Percentiles rank a stretch among this genome's conserved stretches.
phyloP scores from a whole-genome alignment of 2,797 vertebrate genomes.

The Rhabdophis nuchalis region DNA sequence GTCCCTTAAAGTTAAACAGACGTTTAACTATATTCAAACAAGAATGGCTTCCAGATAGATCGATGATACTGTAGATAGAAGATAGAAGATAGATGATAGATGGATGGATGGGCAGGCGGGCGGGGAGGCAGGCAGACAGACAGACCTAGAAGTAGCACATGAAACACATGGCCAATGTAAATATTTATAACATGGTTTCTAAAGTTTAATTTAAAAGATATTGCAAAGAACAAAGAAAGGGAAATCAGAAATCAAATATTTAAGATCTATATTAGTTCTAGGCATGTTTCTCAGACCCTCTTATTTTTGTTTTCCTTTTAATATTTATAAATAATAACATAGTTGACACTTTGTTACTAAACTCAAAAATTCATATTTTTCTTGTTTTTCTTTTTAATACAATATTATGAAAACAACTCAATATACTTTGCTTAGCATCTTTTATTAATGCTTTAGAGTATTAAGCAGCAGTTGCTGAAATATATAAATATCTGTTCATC shows the following conservation, averaged over 20 bases:
- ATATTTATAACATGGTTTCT: background rate
- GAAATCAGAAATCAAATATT: background rate
- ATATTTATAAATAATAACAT: background rate
- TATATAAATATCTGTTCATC: background rate
- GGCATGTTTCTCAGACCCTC: background rate
- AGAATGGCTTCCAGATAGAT: background rate
- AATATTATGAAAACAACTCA: background rate
- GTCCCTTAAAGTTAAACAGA: background rate
- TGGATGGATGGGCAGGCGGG: no score
- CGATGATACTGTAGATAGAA: no score
- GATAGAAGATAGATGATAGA: no score
- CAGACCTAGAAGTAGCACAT: background rate
- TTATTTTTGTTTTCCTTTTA: background rate
- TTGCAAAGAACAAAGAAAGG: background rate
- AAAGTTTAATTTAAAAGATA: background rate
- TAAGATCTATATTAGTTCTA: background rate
- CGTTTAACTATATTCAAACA: background rate
- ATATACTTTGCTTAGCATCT: background rate
- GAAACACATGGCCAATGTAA: background rate
- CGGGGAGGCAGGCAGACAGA: no score
- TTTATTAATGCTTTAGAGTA: background rate
- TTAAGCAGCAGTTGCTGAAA: background rate
- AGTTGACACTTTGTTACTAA: background rate
- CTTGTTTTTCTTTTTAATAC: background rate
- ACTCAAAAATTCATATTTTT: background rate